Evolutionary conservation across 2,113 vertebrate genomes (phyloP), one percentile per base, ranked within the genome.

Genomic region (Ranitomeya imitator): DNA sequence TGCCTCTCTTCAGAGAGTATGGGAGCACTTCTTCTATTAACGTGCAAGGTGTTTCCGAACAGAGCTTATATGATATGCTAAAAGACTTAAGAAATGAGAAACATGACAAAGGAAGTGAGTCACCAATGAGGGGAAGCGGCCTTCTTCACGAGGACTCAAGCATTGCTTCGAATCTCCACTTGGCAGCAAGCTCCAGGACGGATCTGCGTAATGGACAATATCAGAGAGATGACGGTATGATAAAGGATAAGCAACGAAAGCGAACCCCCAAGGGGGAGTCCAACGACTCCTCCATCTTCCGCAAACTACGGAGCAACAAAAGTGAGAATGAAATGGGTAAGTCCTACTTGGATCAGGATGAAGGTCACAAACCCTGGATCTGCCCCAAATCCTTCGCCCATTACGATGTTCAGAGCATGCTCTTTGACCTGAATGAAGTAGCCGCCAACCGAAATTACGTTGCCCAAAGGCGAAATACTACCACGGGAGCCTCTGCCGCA

Each of bases 1-100:
- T 93, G 7, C 94, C 94, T 0, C 90, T 97, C 0, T 97, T 96
- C 93, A 94, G 97, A 0, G 97, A 98, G 74, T 99, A 99, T 0
- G 98, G 98, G 74, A 99, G 98, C 94, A 98, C 97, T 0, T 99
- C 98, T 2, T 99, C 98, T 92, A 98, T 99, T 1, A 96, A 99
- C 0, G 94, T 95, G 18, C 97, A 98, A 88, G 97, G 95, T 0
- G 90, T 99, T 79, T 94, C 97, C 0, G 97, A 98, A 77, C 97
- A 98, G 91, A 98, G 97, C 89, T 97, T 98, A 89, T 97, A 97
- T 0, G 96, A 98, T 65, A 97, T 99, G 93, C 95, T 99, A 26
- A 95, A 91, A 0, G 96, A 96, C 90, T 96, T 98, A 85, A 95
- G 96, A 67, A 94, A 94, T 5, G 95, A 96, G 86, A 95, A 94